Evolutionary conservation across 2,888 invertebrate species (phyloP), one percentile per base, ranked within the genome.

Genomic region (Elgonia sp.): DNA sequence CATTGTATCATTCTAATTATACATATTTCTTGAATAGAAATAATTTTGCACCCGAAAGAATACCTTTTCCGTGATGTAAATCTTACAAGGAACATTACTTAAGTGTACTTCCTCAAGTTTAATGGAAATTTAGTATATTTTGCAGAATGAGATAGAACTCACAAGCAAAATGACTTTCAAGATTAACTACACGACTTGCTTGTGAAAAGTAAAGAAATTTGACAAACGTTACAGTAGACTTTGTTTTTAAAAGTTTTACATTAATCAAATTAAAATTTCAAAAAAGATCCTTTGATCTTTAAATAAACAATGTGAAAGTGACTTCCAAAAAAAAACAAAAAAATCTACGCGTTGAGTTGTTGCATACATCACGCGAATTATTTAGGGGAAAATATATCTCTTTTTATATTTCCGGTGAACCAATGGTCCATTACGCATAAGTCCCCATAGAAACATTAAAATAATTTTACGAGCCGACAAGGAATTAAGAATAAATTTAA

Each of bases 371-470:
- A 50, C 16, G 62, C 55, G 14, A 67, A 67, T 67, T 67, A 69
- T 79, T 79, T 79, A 79, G 67, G 55, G 42, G 42, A 57, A 79
- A 40, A 67, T 76, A 76, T 63, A 46, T 77, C 42, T 42, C 29
- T n/a, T 50, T 63, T 76, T 53, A 29, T 29, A 67, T 57, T 67
- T 79, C 73, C 40, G 40, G 57, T 69, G 57, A 62, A 53, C 72
- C 60, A 73, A 67, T 72, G 79, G 67, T 85, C 67, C 57, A 80
- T 72, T 67, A 84, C 42, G 46, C 40, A 69, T 53, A 55, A 69
- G 50, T 80, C 62, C 86, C 70, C 55, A 42, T 69, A 81, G 76
- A 63, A 55, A 53, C 55, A 21, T 60, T 86, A 81, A 76, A 86
- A 76, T 70, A 70, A 37, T 75, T 81, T 81, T 86, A 86, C 62